Evolutionary conservation across 2,888 invertebrate species (phyloP), one percentile per base, ranked within the genome.

Genomic region (Hypselothyrea guttata): DNA sequence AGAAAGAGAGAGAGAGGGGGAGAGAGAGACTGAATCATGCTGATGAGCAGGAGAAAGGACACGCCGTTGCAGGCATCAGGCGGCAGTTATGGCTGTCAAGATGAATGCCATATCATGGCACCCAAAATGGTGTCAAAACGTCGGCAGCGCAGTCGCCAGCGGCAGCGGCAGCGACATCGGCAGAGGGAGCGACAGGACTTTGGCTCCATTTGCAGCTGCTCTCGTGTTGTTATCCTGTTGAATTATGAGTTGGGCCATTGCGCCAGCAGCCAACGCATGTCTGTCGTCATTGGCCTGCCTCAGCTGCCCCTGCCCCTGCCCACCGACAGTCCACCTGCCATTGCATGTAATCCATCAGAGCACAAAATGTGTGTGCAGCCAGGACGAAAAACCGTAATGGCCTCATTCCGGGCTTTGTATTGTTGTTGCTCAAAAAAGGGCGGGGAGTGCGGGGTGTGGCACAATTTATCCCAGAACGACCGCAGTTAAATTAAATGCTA

Each of bases 51-150:
- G 18, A 16, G 9, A 15, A 9, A 8, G 16, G 37, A 15, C 38
- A 38, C 2, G 16, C n/a, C 4, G 37, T n/a, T 2, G 49, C 40
- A 48, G 70, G 68, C 78, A 62, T 67, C 75, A 66, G 66, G 63
- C 72, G 75, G 72, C 84, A 81, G 78, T 74, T 86, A 81, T 75
- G 86, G 76, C 87, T 86, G 87, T 86, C 87, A 86, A 84, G 75
- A 86, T 86, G 87, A 86, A 87, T 86, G 83, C 75, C 84, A 77
- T 86, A 86, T 86, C 87, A 86, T 86, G 62, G 83, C 75, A 79
- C 79, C 83, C 66, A 77, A 86, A 84, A 84, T 82, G 77, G 75
- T 83, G 83, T 83, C 83, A 84, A 77, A 83, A 75, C 67, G 81
- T 71, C 86, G 40, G 37, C 30, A 22, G 22, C 22, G 22, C 22